Percentiles rank a stretch among this genome's conserved stretches.
These are phyloP conservation scores for Alligator sinensis DNA, from an alignment of 2,113 vertebrate genomes.

Conservation along the genomic window DNA sequence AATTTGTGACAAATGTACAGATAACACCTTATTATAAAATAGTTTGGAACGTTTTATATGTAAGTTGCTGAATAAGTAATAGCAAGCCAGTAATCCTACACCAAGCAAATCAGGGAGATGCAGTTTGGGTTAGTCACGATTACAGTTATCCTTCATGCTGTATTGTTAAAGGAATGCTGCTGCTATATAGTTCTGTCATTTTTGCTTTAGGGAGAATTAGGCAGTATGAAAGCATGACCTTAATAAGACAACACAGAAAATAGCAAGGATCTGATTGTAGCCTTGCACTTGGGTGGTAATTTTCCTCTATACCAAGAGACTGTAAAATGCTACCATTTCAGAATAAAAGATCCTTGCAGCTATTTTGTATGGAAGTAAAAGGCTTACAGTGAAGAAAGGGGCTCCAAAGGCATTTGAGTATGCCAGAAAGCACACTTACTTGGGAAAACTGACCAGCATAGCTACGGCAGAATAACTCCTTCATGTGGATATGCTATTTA, in stretches of 20 bases:
- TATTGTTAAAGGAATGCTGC: not conserved
- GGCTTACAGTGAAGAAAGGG: not conserved
- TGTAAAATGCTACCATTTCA: not conserved
- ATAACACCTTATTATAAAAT: conserved; percentile 41
- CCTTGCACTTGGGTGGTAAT: not conserved
- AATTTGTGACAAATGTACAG: conserved; percentile 48
- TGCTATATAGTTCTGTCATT: not conserved
- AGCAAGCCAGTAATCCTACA: not conserved
- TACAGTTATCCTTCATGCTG: not conserved
- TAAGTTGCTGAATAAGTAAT: conserved; percentile 16
- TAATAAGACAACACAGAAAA: not conserved
- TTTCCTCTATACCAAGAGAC: not conserved
- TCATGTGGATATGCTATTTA: not conserved
- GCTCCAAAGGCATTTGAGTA: not conserved
- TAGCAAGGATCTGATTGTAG: not conserved
- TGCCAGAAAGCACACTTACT: not conserved
- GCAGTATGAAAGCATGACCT: not conserved
- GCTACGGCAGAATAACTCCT: not conserved
- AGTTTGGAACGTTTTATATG: conserved; percentile 24
- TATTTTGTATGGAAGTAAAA: not conserved
- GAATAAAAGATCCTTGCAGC: not conserved
- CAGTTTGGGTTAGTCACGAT: not conserved
- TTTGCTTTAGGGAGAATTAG: not conserved
- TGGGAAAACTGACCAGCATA: not conserved
- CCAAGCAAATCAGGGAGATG: not conserved